These are phyloP conservation scores for Acanthisitta chloris DNA, from an alignment of 2,113 vertebrate species.

Conservation along the genomic window DNA sequence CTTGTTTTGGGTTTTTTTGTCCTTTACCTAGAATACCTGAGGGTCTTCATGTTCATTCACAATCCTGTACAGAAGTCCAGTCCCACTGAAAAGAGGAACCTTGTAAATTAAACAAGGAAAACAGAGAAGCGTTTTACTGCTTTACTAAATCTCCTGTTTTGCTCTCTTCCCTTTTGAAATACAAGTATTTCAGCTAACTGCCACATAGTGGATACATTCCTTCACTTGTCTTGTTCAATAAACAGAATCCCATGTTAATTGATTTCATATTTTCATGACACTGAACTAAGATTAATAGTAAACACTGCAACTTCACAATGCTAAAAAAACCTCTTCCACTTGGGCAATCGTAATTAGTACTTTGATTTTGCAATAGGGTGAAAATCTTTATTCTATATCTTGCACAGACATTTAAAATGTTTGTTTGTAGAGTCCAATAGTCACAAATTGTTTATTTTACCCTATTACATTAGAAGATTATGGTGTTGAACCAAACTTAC, in stretches of 20 bases:
- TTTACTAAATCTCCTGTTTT: neutral
- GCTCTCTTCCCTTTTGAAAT: neutral
- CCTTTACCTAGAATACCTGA: neutral
- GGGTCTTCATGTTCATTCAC: neutral
- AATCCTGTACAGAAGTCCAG: neutral
- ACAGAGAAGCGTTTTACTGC: neutral
- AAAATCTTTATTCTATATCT: neutral
- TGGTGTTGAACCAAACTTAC: neutral
- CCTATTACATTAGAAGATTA: neutral
- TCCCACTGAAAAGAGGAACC: neutral
- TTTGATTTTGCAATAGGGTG: neutral
- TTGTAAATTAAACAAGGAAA: neutral
- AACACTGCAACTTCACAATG: neutral
- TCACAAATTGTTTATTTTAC: neutral
- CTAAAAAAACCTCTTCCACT: neutral
- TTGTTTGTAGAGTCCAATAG: neutral
- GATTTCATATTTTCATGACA: neutral
- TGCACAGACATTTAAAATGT: neutral
- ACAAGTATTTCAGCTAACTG: neutral
- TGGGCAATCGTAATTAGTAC: accelerated
- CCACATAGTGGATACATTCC: neutral
- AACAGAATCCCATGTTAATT: neutral
- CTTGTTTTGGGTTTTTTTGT: neutral
- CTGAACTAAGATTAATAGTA: neutral
- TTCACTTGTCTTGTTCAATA: neutral